Evolutionary conservation across 1,140 invertebrate species (phyloP).

Genomic region (Aradophagus sp.): DNA sequence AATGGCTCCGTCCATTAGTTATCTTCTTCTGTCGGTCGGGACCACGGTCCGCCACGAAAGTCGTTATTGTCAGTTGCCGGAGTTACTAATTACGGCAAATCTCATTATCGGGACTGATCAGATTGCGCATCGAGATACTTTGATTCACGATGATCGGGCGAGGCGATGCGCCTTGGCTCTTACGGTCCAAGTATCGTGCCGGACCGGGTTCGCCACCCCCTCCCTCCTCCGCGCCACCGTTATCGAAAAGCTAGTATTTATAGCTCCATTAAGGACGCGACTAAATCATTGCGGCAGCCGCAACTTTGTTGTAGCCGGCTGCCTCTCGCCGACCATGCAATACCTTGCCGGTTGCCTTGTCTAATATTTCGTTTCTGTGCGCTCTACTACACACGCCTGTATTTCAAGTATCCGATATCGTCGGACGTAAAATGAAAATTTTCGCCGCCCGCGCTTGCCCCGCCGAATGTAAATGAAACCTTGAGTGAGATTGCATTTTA

Average conservation of each 20-base stretch:
- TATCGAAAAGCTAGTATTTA: conserved; percentile 75
- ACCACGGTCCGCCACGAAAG: conserved; percentile 30
- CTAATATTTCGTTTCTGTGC: conserved; percentile 72
- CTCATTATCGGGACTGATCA: conserved; percentile 58
- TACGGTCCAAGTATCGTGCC: conserved; percentile 44
- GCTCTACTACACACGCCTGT: conserved; percentile 66
- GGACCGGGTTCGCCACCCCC: conserved; percentile 59
- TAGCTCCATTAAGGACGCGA: conserved; percentile 74
- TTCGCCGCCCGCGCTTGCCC: conserved; percentile 54
- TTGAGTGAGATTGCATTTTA: conserved; percentile 60
- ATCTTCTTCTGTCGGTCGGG: conserved; percentile 45
- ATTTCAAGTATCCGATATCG: conserved; percentile 69
- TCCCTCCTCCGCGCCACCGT: no score
- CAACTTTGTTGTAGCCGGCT: conserved; percentile 72
- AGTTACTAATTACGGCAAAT: conserved; percentile 58
- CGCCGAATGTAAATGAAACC: conserved; percentile 59
- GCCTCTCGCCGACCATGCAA: conserved; percentile 63
- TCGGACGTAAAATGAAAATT: conserved; percentile 65
- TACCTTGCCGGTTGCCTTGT: conserved; percentile 69
- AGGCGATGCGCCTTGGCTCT: conserved; percentile 13
- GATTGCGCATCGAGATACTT: conserved; percentile 55
- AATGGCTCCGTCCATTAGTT: conserved; percentile 48
- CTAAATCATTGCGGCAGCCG: conserved; percentile 73
- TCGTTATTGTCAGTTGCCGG: conserved; percentile 47
- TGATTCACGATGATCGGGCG: conserved; percentile 51